These are phyloP conservation scores for Danio jaintianensis DNA, from an alignment of 2,797 vertebrate genomes.

Conservation along the genomic window DNA sequence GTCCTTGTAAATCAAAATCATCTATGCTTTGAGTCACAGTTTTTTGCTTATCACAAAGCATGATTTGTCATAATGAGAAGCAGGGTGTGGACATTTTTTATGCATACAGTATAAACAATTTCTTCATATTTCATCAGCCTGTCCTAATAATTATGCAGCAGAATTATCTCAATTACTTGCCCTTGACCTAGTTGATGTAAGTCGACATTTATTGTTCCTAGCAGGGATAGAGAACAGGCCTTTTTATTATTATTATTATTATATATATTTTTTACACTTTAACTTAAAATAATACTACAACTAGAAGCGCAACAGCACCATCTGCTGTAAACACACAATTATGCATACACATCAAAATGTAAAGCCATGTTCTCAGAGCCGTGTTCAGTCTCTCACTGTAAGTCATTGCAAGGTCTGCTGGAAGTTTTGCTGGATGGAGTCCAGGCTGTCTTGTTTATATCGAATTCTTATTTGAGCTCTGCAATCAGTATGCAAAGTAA, in stretches of 20 bases:
- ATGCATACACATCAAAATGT: conserved; percentile 23
- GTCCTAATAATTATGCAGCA: conserved; percentile 76
- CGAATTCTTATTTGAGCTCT: conserved; percentile 30
- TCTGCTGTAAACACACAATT: conserved; percentile 69
- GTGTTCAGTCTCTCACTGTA: conserved; percentile 14
- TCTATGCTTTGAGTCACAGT: too few species aligned
- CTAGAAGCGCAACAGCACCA: conserved; percentile 77
- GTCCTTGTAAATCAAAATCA: background rate
- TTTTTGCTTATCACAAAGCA: background rate
- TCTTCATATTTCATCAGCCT: conserved; percentile 78
- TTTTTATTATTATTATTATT: conserved; percentile 67
- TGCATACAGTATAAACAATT: conserved; percentile 65
- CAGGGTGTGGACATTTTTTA: background rate
- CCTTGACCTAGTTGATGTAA: conserved; percentile 78
- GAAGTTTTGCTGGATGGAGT: background rate
- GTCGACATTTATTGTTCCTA: conserved; percentile 79
- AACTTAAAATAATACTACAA: background rate
- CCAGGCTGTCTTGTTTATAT: conserved; percentile 25
- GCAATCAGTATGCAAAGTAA: conserved; percentile 22
- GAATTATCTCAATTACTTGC: conserved; percentile 81
- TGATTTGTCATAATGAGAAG: conserved; percentile 2
- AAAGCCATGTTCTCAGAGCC: background rate
- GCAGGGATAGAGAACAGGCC: conserved; percentile 69
- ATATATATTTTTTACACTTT: conserved; percentile 19
- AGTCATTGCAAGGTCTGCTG: conserved; percentile 18